Evolutionary conservation across 2,888 invertebrate genomes (phyloP).

Genomic region (Tetragonula carbonaria): DNA sequence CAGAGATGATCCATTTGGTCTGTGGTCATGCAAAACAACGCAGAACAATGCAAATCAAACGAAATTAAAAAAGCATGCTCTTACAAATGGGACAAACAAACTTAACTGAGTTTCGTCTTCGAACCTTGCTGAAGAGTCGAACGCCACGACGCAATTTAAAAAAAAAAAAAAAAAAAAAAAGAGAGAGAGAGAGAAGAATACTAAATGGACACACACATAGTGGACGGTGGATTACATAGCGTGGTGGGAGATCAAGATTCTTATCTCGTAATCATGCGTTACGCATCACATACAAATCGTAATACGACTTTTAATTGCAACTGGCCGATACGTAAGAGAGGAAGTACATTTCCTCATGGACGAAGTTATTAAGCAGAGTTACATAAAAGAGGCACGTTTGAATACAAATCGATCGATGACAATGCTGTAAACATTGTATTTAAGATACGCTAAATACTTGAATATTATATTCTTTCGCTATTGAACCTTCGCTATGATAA

Average conservation of each 20-base stretch:
- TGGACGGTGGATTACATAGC: neutral
- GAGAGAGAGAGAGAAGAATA: neutral
- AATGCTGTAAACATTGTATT: neutral
- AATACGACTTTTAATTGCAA: slow-evolving; percentile 42
- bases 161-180: too few species aligned
- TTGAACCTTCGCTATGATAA: neutral
- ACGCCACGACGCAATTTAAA: neutral
- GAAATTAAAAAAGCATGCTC: slow-evolving; percentile 56
- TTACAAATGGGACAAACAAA: slow-evolving; percentile 1
- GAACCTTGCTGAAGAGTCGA: neutral
- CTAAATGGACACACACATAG: neutral
- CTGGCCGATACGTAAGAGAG: slow-evolving; percentile 45
- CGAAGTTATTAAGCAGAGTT: slow-evolving; percentile 46
- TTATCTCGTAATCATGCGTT: slow-evolving; percentile 8
- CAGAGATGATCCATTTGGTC: slow-evolving; percentile 88
- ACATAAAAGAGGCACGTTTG: slow-evolving; percentile 62
- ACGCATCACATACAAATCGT: slow-evolving; percentile 23
- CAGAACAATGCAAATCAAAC: slow-evolving; percentile 67
- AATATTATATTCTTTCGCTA: neutral
- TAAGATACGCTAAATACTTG: neutral
- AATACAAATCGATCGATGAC: slow-evolving; percentile 25
- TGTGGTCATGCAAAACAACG: slow-evolving; percentile 79
- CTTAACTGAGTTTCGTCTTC: neutral
- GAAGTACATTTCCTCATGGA: slow-evolving; percentile 62
- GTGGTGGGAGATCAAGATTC: slow-evolving; percentile 1